Evolutionary conservation across 2,888 invertebrate species (phyloP), one percentile per base, ranked within the genome.

Genomic region (Isotomurus palustris): DNA sequence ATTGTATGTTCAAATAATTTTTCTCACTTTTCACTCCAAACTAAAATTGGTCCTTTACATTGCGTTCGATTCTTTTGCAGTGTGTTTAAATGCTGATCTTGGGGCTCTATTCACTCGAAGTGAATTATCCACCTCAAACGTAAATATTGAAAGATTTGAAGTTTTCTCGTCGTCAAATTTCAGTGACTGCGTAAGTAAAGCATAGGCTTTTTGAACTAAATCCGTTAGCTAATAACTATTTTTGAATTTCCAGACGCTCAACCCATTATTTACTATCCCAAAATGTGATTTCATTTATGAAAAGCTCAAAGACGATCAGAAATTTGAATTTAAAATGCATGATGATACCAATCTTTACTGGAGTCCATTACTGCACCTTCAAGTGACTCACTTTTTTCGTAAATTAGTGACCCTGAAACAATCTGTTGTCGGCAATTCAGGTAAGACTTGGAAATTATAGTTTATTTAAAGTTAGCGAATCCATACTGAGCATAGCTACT

Each of bases 121-220:
- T 44, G 67, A 69, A 58, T 56, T 54, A 21, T 47, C 53, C 29
- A 61, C 54, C 40, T 51, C 60, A 14, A 58, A 45, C 10, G 47
- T 70, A 5, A 64, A 41, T 27, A 56, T 70, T 22, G 67, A 67
- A 38, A 58, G 69, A 41, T 66, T 70, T 62, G 70, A 70, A 56
- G 67, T 69, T 2, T 70, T 68, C 41, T 70, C 70, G 1, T 70
- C 70, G 1, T 70, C 70, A 8, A 66, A 65, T 50, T 70, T 60
- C 53, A 69, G 67, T 29, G 70, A 70, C 43, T 70, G 70, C 52
- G 70, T 70, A 66, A 65, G 70, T 48, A 6, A 40, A 40, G 40
- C 19, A 14, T 40, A 40, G 6, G 6, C 17, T 40, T 40, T n/a
- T n/a, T n/a, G n/a, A n/a, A n/a, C 14, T 48, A 3, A 22, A 21